phyloP scores from a whole-genome alignment of 2,113 vertebrate species.

The Epinephelus lanceolatus region DNA sequence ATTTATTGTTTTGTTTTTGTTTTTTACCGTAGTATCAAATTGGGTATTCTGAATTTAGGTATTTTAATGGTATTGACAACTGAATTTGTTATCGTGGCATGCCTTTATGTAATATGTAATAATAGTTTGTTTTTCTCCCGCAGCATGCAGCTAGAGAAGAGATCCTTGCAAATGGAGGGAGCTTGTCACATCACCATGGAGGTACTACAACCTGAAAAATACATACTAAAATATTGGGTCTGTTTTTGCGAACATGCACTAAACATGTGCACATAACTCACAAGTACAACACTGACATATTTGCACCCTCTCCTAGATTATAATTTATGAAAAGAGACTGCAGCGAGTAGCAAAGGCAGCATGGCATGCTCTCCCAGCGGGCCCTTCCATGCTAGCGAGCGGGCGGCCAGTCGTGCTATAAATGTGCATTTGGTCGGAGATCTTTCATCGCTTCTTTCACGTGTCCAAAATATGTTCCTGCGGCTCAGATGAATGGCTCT shows the following conservation, averaged over 20 bases:
- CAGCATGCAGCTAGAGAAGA: constrained; percentile 97
- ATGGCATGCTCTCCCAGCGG: background rate
- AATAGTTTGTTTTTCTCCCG: constrained; percentile 43
- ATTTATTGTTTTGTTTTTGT: too few relatives aligned
- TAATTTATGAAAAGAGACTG: constrained; percentile 3
- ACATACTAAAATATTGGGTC: constrained; percentile 12
- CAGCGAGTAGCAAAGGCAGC: background rate
- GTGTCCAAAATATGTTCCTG: constrained; percentile 53
- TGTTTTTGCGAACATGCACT: background rate
- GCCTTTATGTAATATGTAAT: background rate
- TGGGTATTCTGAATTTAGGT: too few relatives aligned
- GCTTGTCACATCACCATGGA: constrained; percentile 99
- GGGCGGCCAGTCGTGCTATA: constrained; percentile 22
- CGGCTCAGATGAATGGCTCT: constrained; percentile 68
- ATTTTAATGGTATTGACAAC: too few relatives aligned
- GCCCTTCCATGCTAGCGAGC: constrained; percentile 18
- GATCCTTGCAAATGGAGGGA: constrained; percentile 98
- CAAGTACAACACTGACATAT: background rate
- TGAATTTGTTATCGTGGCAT: too few relatives aligned
- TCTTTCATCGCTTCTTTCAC: constrained; percentile 61
- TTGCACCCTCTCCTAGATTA: constrained; percentile 13
- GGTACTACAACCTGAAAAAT: constrained; percentile 82
- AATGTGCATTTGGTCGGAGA: constrained; percentile 57
- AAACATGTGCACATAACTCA: constrained; percentile 12
- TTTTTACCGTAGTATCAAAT: too few relatives aligned